Conservation (phyloP, 1,140 invertebrate species). For the Dendroctonus valens region DNA sequence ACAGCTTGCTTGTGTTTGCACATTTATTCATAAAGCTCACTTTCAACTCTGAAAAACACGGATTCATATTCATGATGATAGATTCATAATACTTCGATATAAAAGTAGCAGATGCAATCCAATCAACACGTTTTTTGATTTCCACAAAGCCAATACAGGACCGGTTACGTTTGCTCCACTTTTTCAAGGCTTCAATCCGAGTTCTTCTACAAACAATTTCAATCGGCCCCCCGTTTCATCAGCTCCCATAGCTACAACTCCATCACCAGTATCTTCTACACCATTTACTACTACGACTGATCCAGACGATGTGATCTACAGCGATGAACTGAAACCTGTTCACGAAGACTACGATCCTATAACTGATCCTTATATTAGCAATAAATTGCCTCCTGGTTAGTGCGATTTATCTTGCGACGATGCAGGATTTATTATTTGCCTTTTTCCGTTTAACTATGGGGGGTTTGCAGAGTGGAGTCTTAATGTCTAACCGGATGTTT, state of each 20-base stretch:
- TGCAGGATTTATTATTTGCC: neutral
- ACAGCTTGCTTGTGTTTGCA: too few species aligned
- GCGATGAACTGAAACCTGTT: slow-evolving; percentile 34
- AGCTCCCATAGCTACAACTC: slow-evolving; percentile 4
- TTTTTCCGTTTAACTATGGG: neutral
- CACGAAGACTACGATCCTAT: slow-evolving; percentile 35
- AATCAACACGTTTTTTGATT: too few species aligned
- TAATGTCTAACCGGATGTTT: neutral
- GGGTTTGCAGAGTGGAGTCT: neutral
- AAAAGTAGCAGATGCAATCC: too few species aligned
- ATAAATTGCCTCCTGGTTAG: slow-evolving; percentile 29
- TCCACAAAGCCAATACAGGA: slow-evolving; percentile 13
- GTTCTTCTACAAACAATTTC: slow-evolving; percentile 9
- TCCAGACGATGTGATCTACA: slow-evolving; percentile 33
- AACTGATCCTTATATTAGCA: slow-evolving; percentile 30
- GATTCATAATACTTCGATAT: too few species aligned
- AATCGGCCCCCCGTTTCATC: slow-evolving; percentile 1
- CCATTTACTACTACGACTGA: slow-evolving; percentile 20
- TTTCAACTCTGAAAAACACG: neutral
- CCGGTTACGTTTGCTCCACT: slow-evolving; percentile 11
- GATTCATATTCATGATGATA: neutral
- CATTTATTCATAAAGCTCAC: neutral
- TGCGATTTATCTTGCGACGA: neutral
- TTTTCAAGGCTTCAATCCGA: slow-evolving; percentile 14
- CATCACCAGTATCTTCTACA: neutral